Evolutionary conservation across 2,888 invertebrate species (phyloP), one percentile per base, ranked within the genome.

Genomic region (Rhorus exstirpatorius): DNA sequence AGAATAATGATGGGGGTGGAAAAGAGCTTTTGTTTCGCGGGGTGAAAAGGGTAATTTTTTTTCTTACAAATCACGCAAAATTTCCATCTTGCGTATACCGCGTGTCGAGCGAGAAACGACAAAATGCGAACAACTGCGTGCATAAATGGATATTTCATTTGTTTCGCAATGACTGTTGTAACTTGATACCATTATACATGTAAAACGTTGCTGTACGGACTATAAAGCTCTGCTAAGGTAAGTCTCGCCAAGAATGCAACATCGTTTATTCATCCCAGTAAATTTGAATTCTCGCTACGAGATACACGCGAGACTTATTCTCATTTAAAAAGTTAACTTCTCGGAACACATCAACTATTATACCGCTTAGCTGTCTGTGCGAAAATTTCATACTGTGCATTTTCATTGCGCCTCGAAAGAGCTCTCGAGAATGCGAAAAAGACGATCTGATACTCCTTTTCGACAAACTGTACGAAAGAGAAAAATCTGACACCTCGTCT

Each of bases 311-410:
- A 35, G 49, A 38, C 46, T 38, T 21, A 6, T 10, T 38, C 55
- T 55, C 44, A 24, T 71, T 79, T 35, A 46, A 63, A n/a, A 65
- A 79, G 38, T 58, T 60, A 60, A 55, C 31, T 55, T 24, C 17
- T 31, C n/a, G 31, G 26, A 21, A 60, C 49, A n/a, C 12, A 35
- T 60, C 17, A 60, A 46, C 31, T 35, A 31, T 31, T 14, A 4
- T 14, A 4, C 3, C 21, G 35, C 19, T 60, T 49, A 26, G 19
- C 19, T 10, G 8, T 35, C 21, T 35, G 31, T 31, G 46, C 1
- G 49, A 35, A 44, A n/a, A n/a, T n/a, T 72, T 21, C 17, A 49
- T 49, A 46, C 31, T 58, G 17, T 49, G 49, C 14, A 72, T 31
- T 35, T 49, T 72, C n/a, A n/a, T 14, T 46, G 46, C 24, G 70